Evolutionary conservation across 2,113 vertebrate genomes (phyloP), one percentile per base, ranked within the genome.

Genomic region (Alethe castanea): DNA sequence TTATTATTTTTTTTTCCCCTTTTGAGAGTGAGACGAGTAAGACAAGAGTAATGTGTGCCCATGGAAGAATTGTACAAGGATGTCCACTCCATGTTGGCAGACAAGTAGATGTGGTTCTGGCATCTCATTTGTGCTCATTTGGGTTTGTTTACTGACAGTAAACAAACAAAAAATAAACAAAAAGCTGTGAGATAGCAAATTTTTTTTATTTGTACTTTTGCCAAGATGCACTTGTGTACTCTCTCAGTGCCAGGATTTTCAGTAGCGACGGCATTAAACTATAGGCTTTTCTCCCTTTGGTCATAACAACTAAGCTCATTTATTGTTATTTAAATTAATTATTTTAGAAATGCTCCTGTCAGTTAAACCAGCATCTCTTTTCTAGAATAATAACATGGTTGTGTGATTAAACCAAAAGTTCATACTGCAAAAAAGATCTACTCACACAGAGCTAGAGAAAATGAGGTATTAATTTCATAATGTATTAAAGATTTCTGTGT

Each of bases 1-100:
- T 4, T 2, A 2, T 6, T 19, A 45, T 11, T 22, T 47, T 19
- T 53, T 35, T 20, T 35, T 20, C 4, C 1, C 12, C 3, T 47
- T 90, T 64, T 57, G 44, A 56, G 31, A 74, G 44, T 0, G 17
- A 16, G 25, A 47, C 45, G 20, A 12, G 45, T 47, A 45, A 45
- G 44, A 45, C 19, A 71, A 56, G 7, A 60, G 19, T 47, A 77
- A 6, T 69, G 26, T 28, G 10, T 45, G 40, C 17, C 33, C 11
- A 8, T 59, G 29, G 45, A 59, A 82, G 52, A 70, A 35, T 8
- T n/a, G 19, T 56, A 12, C 13, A 77, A 35, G 31, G 12, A 24
- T 50, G 72, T 73, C 6, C 6, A 33, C 16, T 66, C 20, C 44
- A 4, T 48, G 42, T 12, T 79, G 24, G 16, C 54, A 73, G 61